Evolutionary conservation across 2,888 invertebrate genomes (phyloP).

Genomic region (Belgica antarctica): DNA sequence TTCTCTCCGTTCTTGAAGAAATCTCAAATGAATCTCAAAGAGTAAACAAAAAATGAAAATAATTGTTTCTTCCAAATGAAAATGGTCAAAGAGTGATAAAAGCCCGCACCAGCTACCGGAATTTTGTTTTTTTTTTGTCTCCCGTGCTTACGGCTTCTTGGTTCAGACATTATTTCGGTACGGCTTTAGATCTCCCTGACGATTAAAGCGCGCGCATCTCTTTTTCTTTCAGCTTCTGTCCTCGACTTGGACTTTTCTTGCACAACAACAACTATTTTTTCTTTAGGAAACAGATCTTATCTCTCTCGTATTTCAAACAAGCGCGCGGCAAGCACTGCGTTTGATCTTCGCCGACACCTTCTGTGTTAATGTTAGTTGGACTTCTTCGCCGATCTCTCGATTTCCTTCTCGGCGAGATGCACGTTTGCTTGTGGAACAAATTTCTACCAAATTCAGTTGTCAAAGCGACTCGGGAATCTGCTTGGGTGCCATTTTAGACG

Average conservation of each 20-base stretch:
- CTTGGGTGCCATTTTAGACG: too few species aligned
- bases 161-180: too few species aligned
- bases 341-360: slow-evolving; percentile 13
- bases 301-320: neutral
- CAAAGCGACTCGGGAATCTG: too few species aligned
- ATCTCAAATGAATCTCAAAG: neutral
- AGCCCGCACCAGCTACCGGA: slow-evolving; percentile 24
- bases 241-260: slow-evolving; percentile 1
- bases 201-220: slow-evolving; percentile 8
- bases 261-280: too few species aligned
- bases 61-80: neutral
- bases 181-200: slow-evolving; percentile 8
- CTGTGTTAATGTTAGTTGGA: neutral
- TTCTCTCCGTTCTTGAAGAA: too few species aligned
- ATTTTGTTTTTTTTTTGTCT: slow-evolving; percentile 8
- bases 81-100: neutral
- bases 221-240: neutral
- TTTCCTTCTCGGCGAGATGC: slow-evolving; percentile 6
- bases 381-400: neutral
- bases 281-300: too few species aligned
- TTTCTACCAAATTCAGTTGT: neutral
- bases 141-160: too few species aligned
- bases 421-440: neutral
- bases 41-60: neutral
- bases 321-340: slow-evolving; percentile 2